Base-by-base conservation (phyloP, 2,888 invertebrate genomes). In the Ariolimax columbianus region DNA sequence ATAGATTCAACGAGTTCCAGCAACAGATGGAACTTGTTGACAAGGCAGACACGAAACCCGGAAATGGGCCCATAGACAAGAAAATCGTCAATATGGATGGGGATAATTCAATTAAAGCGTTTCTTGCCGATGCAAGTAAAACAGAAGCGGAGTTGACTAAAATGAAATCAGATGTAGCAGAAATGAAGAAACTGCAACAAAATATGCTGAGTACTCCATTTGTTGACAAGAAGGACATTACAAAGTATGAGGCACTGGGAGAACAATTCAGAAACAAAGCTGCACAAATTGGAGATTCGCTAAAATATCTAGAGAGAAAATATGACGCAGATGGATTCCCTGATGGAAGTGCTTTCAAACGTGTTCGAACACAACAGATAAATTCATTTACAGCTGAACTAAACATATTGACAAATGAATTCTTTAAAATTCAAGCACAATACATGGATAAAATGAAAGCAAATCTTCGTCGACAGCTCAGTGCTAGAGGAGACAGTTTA, bases 391-490 rank as follows among this genome's bases (percentile, higher is more conserved):
- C 88, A 26, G 86, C 86, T 55, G 90, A 90, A 40, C 87, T 91
- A 4, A 89, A 89, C 66, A 87, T 87, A 79, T 79, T 87, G 9
- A 89, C 90, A 72, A 89, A 91, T 84, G 89, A 89, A 40, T 91
- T 90, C 63, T 87, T 90, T 36, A 89, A 86, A 47, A 89, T 89
- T 78, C 92, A 92, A 77, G 89, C 91, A 14, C 89, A 90, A 66
- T 91, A 92, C 78, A 89, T 91, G 73, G 90, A 91, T 36, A 90
- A 90, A 85, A 91, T 91, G 79, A 89, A 91, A 86, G 88, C 89
- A 33, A 85, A 90, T 43, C 88, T 91, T 33, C 86, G 89, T 23
- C 87, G 89, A 59, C 90, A 91, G 81, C 85, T 89, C 73, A 89
- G 88, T 86, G 91, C 90, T 30, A 87, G 88, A 51, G 90, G 89